Base-by-base conservation (phyloP, 2,113 vertebrate genomes). In the Lampris megalopsis region DNA sequence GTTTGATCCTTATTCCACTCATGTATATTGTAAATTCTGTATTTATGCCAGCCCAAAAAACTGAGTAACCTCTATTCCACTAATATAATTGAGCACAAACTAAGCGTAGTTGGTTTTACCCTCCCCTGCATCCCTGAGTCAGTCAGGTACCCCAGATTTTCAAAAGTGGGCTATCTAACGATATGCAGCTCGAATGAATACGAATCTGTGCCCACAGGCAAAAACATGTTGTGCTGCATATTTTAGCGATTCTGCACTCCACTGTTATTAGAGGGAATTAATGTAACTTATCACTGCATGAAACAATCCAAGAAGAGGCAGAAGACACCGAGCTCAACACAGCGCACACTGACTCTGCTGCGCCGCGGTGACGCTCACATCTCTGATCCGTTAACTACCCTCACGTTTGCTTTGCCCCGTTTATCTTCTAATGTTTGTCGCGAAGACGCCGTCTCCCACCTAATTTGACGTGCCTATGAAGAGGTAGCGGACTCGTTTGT, bases 181-280 rank as follows among this genome's bases (percentile, higher is more conserved):
- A 85, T 70, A 85, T 85, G 85, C 73, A 75, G 42, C 50, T 45
- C 74, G 62, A 80, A 81, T 45, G 60, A 79, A 79, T 77, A 81
- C 68, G 77, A 77, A 85, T 72, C 70, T 50, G 63, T 80, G 79
- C 82, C 89, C 24, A 1, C 65, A 49, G 80, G 89, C 79, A 36
- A 71, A 79, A 84, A 60, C 68, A 83, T 47, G 54, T 77, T 47
- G 75, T 67, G 10, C 83, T 81, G 80, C 84, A 83, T 79, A 79
- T 87, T 87, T 87, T 66, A 82, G 68, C 75, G 63, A 61, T 43
- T 41, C 9, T 35, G 40, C 66, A 56, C 10, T 13, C 54, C 57
- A 43, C 57, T 63, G 76, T 66, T 81, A 77, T 54, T 77, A 71
- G 40, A 69, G 60, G 74, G 37, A 77, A 82, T 76, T 38, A 65